Evolutionary conservation across 2,888 invertebrate species (phyloP).

Genomic region (Thymelicus sylvestris): DNA sequence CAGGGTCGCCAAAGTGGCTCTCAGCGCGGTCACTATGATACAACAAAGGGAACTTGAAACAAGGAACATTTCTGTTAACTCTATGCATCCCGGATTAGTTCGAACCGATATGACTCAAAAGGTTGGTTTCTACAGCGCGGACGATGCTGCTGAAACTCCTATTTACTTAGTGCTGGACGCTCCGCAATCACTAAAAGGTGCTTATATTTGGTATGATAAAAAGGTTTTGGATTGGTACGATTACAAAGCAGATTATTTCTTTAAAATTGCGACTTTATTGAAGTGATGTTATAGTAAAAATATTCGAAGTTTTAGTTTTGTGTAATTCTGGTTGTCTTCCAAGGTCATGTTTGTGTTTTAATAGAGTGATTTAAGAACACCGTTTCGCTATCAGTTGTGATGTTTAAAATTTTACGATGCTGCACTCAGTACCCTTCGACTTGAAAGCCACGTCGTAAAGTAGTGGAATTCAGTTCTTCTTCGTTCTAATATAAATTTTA

Average conservation of each 20-base stretch:
- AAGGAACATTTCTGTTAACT: conserved; percentile 85
- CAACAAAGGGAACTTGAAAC: conserved; percentile 86
- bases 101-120: conserved; percentile 90
- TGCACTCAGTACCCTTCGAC: no score
- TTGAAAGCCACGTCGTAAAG: no score
- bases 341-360: no score
- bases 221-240: conserved; percentile 84
- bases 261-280: conserved; percentile 49
- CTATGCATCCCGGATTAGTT: conserved; percentile 90
- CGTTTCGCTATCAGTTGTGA: no score
- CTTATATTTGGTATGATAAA: conserved; percentile 87
- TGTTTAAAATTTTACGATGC: no score
- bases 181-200: conserved; percentile 82
- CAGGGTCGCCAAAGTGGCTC: conserved; percentile 88
- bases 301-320: no score
- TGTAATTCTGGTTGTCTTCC: no score
- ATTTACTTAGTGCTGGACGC: conserved; percentile 82
- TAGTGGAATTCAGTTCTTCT: no score
- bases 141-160: conserved; percentile 84
- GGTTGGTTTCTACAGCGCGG: conserved; percentile 82
- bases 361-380: no score
- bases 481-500: no score
- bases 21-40: conserved; percentile 87
- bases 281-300: background rate
- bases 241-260: conserved; percentile 60